A percentile compares a stretch with the other conserved stretches of the same genome.
These are phyloP conservation scores for Lutjanus campechanus DNA, from an alignment of 2,797 vertebrate genomes.

Conservation along the genomic window DNA sequence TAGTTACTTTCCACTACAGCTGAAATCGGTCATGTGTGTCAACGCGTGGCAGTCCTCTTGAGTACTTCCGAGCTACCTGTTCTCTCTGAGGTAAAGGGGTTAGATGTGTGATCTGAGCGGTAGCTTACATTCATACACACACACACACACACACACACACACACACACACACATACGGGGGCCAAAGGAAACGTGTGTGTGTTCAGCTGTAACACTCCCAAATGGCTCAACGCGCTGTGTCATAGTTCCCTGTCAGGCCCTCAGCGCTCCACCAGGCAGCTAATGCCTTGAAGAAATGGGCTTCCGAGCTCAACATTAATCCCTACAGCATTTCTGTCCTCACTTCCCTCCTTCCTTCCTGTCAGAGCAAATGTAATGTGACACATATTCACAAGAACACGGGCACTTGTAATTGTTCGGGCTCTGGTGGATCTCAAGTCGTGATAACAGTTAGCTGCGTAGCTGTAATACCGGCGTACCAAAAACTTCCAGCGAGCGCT, in stretches of 20 bases:
- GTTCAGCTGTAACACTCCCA: conserved; percentile 68
- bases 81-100: conserved; percentile 35
- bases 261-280: conserved; percentile 80
- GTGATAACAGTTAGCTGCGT: conserved; percentile 71
- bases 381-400: conserved; percentile 83
- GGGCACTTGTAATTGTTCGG: conserved; percentile 79
- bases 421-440: conserved; percentile 69
- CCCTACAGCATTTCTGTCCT: conserved; percentile 77
- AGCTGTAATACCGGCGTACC: conserved; percentile 49
- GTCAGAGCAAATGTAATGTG: conserved; percentile 82
- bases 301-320: conserved; percentile 79
- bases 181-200: conserved; percentile 47
- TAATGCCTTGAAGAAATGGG: conserved; percentile 83
- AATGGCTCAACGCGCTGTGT: conserved; percentile 74
- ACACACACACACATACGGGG: conserved; percentile 31
- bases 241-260: conserved; percentile 79
- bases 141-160: conserved; percentile 13
- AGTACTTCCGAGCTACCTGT: conserved; percentile 13
- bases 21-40: neutral
- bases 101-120: conserved; percentile 35
- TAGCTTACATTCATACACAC: conserved; percentile 29
- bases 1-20: neutral
- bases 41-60: neutral
- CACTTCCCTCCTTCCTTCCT: conserved; percentile 68
- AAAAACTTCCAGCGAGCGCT: conserved; percentile 49